Conservation (phyloP, 2,888 invertebrate species). For the Epistrophe eligans region DNA sequence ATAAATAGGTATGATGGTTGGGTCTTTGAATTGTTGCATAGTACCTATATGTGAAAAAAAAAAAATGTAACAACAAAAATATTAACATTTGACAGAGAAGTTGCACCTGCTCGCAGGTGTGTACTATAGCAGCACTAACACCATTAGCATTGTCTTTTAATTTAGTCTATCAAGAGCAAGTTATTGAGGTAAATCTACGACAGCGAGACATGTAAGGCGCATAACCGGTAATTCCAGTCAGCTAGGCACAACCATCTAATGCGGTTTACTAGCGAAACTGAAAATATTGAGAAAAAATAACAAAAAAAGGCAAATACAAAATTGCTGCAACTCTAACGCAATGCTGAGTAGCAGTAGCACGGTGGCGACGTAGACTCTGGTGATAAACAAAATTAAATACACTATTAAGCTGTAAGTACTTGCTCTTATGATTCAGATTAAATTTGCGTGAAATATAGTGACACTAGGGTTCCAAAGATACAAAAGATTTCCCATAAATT, state of each 20-base stretch:
- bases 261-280: constrained; percentile 71
- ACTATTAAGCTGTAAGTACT: not conserved
- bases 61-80: constrained; percentile 53
- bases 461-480: too few species aligned
- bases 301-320: constrained; percentile 17
- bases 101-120: constrained; percentile 71
- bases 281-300: constrained; percentile 60
- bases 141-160: constrained; percentile 61
- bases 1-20: constrained; percentile 7
- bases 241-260: constrained; percentile 62
- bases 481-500: too few species aligned
- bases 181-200: constrained; percentile 34
- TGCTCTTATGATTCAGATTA: too few species aligned
- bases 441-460: too few species aligned
- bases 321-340: constrained; percentile 67
- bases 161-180: constrained; percentile 73
- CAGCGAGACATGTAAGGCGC: constrained; percentile 58
- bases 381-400: not conserved
- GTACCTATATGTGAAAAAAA: not conserved
- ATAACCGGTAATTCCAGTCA: constrained; percentile 75
- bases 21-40: constrained; percentile 18
- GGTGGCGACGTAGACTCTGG: constrained; percentile 17
- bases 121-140: constrained; percentile 11
- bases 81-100: constrained; percentile 68
- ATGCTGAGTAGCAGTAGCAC: constrained; percentile 38